Conservation (phyloP, 2,113 vertebrate genomes). For the Podilymbus podiceps region DNA sequence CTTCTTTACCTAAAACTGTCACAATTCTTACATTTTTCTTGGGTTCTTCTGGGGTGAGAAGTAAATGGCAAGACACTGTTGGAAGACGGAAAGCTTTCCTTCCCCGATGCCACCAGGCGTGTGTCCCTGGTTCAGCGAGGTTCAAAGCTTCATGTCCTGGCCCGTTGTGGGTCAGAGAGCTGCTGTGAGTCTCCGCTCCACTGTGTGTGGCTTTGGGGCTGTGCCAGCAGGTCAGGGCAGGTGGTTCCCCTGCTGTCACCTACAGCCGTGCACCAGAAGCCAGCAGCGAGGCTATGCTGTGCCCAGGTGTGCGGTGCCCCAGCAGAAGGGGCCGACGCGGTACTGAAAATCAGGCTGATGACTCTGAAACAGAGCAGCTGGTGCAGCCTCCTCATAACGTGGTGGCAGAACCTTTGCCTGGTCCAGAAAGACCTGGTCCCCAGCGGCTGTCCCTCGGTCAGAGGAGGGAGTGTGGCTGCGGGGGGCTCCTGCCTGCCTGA, state of each 20-base stretch:
- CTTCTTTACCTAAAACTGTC: slow-evolving; percentile 41
- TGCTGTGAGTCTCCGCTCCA: neutral
- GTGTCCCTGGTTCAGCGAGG: neutral
- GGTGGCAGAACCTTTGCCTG: neutral
- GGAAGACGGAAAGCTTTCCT: neutral
- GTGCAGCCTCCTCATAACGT: neutral
- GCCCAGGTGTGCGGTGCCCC: neutral
- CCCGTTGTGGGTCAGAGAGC: neutral
- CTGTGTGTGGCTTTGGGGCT: neutral
- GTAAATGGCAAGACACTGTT: slow-evolving; percentile 14
- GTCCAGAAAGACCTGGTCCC: neutral
- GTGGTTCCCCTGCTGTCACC: neutral
- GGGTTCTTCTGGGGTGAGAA: slow-evolving; percentile 27
- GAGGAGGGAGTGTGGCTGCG: neutral
- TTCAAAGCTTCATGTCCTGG: neutral
- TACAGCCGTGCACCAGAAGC: neutral
- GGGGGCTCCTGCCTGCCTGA: neutral
- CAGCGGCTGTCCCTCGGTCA: neutral
- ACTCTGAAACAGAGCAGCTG: neutral
- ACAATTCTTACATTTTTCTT: slow-evolving; percentile 21
- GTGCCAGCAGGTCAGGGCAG: neutral
- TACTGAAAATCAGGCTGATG: neutral
- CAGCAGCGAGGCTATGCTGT: neutral
- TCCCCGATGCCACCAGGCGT: accelerated
- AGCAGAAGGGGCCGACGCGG: accelerated